Evolutionary conservation across 2,888 invertebrate genomes (phyloP), one percentile per base, ranked within the genome.

Genomic region (Actias luna): DNA sequence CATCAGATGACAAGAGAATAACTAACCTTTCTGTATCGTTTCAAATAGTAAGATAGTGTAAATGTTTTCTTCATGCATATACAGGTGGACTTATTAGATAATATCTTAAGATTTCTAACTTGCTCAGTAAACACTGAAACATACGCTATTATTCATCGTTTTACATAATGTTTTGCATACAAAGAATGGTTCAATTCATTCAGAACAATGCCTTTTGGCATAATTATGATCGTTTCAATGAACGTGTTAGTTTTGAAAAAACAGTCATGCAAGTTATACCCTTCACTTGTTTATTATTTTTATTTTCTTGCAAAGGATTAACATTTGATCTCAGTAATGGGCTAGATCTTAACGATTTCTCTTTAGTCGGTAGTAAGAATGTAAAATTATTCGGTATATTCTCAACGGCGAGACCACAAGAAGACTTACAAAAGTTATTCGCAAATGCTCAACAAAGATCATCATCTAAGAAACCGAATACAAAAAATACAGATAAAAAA

Each of bases 21-120:
- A 82, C 79, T 62, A 87, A 88, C 69, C 68, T 89, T 29, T 82
- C 89, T 14, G 72, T 89, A 14, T 83, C 87, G 4, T 89, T 89
- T 67, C 77, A 84, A 68, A 73, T 89, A 63, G 69, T 65, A 35
- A 76, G 33, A 64, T 18, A 62, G 63, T 33, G 31, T 36, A 27
- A 31, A 8, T 31, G 7, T 5, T 18, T 18, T 16, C 18, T 42
- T 42, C 7, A 42, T 5, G 18, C 42, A 4, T 7, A 42, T 3
- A 12, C 27, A 31, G 12, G 25, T 27, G 14, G 1, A 25, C 60
- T 61, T 36, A 50, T 46, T 46, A 10, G 18, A 18, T 18, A 46
- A 22, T 46, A 46, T 46, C 22, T 46, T 22, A 46, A 22, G 3
- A 55, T 55, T 16, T 55, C 29, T 29, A 16, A 27, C 5, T 55